Percentiles rank a stretch among this genome's conserved stretches.
Conservation (phyloP, 2,113 vertebrate genomes). For the Coreoperca whiteheadi region DNA sequence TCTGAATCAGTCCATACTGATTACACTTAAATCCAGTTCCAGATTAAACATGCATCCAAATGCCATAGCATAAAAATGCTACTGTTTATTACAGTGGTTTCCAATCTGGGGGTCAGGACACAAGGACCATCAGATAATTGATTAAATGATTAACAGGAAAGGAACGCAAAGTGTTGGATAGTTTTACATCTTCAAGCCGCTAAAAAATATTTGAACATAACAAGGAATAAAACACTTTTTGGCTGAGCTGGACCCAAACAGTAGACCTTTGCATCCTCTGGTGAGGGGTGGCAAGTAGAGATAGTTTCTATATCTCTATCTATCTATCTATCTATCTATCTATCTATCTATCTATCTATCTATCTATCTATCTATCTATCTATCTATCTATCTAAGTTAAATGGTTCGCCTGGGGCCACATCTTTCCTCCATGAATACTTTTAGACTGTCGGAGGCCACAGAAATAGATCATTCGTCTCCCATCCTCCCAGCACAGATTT, state of each 20-base stretch:
- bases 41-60: constrained; percentile 18
- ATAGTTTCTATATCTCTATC: not conserved
- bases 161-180: not conserved
- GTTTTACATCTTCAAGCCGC: not conserved
- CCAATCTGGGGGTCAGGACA: constrained; percentile 5
- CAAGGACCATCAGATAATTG: not conserved
- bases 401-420: not conserved
- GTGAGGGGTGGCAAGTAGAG: not conserved
- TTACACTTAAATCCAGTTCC: constrained; percentile 26
- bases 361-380: not conserved
- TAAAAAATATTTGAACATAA: not conserved
- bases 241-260: not conserved
- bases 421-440: constrained; percentile 20
- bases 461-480: constrained; percentile 14
- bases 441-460: constrained; percentile 16
- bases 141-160: constrained; percentile 21
- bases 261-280: not conserved
- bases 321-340: not conserved
- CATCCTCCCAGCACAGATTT: not conserved
- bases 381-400: not conserved
- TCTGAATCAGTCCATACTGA: not conserved
- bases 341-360: not conserved
- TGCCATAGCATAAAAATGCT: not conserved
- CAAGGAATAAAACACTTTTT: no score
- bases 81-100: not conserved